Percentiles rank a stretch among this genome's conserved stretches.
Conservation (phyloP, 1,140 invertebrate species). For the Anthonomus grandis region DNA sequence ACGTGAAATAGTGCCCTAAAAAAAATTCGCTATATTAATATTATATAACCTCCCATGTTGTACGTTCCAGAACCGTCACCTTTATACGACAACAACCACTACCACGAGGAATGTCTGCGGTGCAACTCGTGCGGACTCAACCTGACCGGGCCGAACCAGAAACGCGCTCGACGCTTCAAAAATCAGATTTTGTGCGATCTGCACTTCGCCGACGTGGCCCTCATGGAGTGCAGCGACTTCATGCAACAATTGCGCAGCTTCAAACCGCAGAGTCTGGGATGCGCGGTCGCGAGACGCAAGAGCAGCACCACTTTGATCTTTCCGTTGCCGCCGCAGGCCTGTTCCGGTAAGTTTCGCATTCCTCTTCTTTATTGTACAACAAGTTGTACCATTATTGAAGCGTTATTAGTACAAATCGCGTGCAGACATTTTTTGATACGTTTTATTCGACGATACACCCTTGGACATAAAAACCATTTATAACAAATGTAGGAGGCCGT, state of each 20-base stretch:
- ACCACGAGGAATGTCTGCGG: constrained; percentile 92
- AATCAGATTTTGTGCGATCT: constrained; percentile 87
- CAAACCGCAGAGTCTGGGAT: constrained; percentile 91
- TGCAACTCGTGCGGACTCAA: constrained; percentile 92
- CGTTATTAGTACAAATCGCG: no score
- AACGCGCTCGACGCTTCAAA: constrained; percentile 70
- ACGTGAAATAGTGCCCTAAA: neutral
- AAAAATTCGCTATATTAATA: no score
- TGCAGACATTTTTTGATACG: no score
- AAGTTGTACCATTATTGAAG: no score
- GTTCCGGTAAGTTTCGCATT: constrained; percentile 80
- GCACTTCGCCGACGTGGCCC: constrained; percentile 89
- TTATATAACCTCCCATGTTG: neutral
- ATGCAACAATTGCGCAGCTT: constrained; percentile 94
- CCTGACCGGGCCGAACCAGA: constrained; percentile 86
- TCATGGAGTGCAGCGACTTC: constrained; percentile 94
- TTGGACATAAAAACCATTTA: no score
- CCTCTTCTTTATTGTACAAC: no score
- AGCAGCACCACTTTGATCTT: constrained; percentile 92
- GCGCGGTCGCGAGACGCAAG: constrained; percentile 87
- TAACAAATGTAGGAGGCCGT: no score
- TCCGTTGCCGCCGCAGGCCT: constrained; percentile 87
- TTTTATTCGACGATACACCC: no score
- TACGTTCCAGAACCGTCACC: constrained; percentile 71
- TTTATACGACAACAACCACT: constrained; percentile 90